Evolutionary conservation across 2,113 vertebrate species (phyloP).

Genomic region (Tonatia bakeri): DNA sequence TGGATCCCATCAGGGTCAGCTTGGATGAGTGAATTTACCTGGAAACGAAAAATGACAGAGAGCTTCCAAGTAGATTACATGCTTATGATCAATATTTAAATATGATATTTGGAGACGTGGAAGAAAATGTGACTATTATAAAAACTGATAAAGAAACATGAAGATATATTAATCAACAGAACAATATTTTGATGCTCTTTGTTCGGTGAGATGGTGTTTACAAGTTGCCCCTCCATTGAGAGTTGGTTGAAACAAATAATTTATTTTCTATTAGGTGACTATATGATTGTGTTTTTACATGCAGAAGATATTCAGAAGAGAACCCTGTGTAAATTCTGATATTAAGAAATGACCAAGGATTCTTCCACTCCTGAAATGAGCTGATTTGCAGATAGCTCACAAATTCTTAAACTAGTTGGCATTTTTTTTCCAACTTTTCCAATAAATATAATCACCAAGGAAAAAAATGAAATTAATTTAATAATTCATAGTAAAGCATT

Average conservation of each 20-base stretch:
- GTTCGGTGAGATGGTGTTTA: conserved; percentile 95
- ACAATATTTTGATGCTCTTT: conserved; percentile 97
- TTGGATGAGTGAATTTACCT: conserved; percentile 96
- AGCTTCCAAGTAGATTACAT: conserved; percentile 94
- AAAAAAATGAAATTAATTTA: too few relatives aligned
- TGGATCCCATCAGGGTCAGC: conserved; percentile 96
- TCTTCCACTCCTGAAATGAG: neutral
- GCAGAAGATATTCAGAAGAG: neutral
- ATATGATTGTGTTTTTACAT: conserved; percentile 17
- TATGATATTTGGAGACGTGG: neutral
- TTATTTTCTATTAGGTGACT: conserved; percentile 31
- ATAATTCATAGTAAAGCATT: neutral
- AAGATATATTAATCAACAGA: conserved; percentile 86
- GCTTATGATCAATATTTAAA: conserved; percentile 59
- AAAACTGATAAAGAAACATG: neutral
- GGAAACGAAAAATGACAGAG: conserved; percentile 97
- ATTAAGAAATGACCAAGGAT: neutral
- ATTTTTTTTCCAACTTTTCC: neutral
- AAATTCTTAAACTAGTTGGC: neutral
- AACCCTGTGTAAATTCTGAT: neutral
- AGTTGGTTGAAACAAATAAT: conserved; percentile 85
- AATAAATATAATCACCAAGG: neutral
- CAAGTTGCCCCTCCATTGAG: conserved; percentile 92
- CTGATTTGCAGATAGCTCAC: neutral
- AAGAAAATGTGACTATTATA: neutral